Percentiles rank a stretch among this genome's conserved stretches.
Conservation (phyloP, 1,140 invertebrate species). For the Anthonomus grandis region DNA sequence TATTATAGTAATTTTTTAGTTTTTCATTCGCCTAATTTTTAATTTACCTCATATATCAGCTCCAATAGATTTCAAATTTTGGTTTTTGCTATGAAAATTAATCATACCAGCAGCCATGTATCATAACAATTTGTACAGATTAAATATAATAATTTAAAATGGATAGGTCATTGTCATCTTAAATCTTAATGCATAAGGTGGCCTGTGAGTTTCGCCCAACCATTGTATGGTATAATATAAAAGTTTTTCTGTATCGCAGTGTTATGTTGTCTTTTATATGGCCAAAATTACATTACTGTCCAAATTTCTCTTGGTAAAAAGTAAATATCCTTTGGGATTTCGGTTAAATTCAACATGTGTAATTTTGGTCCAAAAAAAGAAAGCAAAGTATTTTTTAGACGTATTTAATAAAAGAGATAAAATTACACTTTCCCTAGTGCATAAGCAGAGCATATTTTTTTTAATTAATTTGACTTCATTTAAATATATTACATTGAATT, state of each 20-base stretch:
- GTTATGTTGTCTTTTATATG: slow-evolving; percentile 4
- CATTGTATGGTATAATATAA: neutral
- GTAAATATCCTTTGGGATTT: neutral
- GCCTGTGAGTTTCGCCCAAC: too few relatives aligned
- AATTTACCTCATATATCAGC: too few relatives aligned
- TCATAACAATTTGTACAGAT: slow-evolving; percentile 9
- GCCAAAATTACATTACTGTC: slow-evolving; percentile 18
- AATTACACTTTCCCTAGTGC: slow-evolving; percentile 34
- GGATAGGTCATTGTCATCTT: too few relatives aligned
- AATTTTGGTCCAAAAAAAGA: slow-evolving; percentile 20
- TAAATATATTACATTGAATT: too few relatives aligned
- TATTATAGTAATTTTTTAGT: too few relatives aligned
- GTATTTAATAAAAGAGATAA: slow-evolving; percentile 31
- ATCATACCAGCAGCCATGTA: neutral
- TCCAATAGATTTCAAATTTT: slow-evolving; percentile 18
- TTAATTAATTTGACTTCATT: too few relatives aligned
- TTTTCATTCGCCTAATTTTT: too few relatives aligned
- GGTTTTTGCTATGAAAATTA: too few relatives aligned
- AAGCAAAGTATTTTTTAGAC: slow-evolving; percentile 31
- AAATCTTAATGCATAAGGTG: too few relatives aligned
- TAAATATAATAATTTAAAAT: too few relatives aligned
- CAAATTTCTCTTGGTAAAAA: slow-evolving; percentile 3
- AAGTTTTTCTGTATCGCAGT: slow-evolving; percentile 12
- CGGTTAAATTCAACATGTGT: slow-evolving; percentile 7
- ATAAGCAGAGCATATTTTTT: slow-evolving; percentile 48